Evolutionary conservation across 2,113 vertebrate genomes (phyloP).

Genomic region (Stegostoma tigrinum): DNA sequence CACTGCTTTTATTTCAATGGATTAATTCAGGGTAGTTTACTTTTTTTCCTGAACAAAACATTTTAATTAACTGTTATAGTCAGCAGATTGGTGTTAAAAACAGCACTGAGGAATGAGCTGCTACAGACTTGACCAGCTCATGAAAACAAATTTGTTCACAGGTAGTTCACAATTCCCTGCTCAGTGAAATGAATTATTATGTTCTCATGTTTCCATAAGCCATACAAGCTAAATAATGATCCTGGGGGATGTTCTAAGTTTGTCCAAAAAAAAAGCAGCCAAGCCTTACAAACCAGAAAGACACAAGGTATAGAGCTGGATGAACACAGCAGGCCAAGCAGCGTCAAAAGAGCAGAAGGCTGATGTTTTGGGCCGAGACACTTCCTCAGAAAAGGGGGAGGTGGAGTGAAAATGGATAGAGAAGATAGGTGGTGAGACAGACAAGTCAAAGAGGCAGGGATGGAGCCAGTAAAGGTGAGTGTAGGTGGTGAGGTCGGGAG

Average conservation of each 20-base stretch:
- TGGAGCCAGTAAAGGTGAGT: too few species aligned
- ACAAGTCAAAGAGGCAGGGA: too few species aligned
- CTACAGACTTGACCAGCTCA: background rate
- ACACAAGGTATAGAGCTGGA: too few species aligned
- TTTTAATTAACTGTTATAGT: background rate
- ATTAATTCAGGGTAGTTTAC: background rate
- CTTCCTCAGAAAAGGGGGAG: too few species aligned
- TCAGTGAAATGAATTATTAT: background rate
- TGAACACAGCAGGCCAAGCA: too few species aligned
- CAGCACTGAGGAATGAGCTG: background rate
- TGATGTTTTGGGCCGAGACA: too few species aligned
- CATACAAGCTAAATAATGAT: background rate
- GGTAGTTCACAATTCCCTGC: background rate
- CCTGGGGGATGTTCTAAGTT: background rate
- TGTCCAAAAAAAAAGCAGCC: background rate
- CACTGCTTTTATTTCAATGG: background rate
- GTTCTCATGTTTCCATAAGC: background rate
- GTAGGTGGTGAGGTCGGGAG: too few species aligned
- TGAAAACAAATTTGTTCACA: background rate
- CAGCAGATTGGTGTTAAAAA: background rate
- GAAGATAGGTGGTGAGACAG: too few species aligned
- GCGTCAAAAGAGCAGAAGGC: too few species aligned
- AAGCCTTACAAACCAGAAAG: background rate
- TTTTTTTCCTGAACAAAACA: background rate
- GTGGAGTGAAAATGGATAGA: too few species aligned